Percentiles rank a stretch among this genome's conserved stretches.
These are phyloP conservation scores for Thaumetopoea pityocampa DNA, from an alignment of 1,140 invertebrate species.

Conservation along the genomic window DNA sequence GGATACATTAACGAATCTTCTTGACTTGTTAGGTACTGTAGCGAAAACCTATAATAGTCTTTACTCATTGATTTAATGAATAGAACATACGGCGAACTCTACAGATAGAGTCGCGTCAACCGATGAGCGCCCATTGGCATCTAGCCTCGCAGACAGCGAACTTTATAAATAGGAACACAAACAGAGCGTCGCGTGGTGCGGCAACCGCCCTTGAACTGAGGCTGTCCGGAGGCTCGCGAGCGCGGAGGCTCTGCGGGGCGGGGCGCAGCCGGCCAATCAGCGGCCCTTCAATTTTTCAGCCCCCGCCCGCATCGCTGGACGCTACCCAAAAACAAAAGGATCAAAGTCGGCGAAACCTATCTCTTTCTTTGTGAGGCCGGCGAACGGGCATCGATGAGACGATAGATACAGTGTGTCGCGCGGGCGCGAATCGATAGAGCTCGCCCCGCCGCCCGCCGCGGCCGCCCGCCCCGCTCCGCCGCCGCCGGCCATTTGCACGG, in stretches of 20 bases:
- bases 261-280: constrained; percentile 67
- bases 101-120: not conserved
- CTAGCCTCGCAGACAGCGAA: too few relatives aligned
- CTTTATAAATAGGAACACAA: constrained; percentile 62
- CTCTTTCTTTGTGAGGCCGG: constrained; percentile 73
- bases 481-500: constrained; percentile 67
- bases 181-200: constrained; percentile 46
- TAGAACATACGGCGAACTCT: not conserved
- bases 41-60: too few relatives aligned
- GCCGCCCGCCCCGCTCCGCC: constrained; percentile 20
- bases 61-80: too few relatives aligned
- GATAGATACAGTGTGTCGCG: constrained; percentile 72
- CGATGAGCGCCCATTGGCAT: constrained; percentile 12
- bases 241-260: constrained; percentile 37
- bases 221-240: constrained; percentile 45
- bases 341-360: constrained; percentile 74
- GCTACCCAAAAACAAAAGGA: constrained; percentile 75
- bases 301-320: constrained; percentile 68
- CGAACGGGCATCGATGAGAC: constrained; percentile 70
- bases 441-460: constrained; percentile 28
- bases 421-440: constrained; percentile 68
- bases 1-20: too few relatives aligned
- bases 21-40: too few relatives aligned
- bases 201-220: constrained; percentile 70
- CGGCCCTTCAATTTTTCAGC: constrained; percentile 70